These are phyloP conservation scores for Drepana falcataria DNA, from an alignment of 2,888 invertebrate species.

Conservation along the genomic window DNA sequence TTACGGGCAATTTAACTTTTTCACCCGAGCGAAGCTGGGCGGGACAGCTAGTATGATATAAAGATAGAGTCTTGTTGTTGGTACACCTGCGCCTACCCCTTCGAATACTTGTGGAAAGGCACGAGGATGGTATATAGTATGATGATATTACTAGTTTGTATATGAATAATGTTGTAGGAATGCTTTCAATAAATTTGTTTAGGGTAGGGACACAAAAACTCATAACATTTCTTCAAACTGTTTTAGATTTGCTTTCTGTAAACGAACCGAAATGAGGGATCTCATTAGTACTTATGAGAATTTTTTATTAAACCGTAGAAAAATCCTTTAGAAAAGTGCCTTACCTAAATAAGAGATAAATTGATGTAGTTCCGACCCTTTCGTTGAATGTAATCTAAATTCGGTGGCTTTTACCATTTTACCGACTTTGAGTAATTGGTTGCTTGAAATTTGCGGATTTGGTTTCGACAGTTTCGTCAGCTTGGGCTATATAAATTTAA, in stretches of 20 bases:
- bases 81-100: too few relatives aligned
- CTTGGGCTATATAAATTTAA: not conserved
- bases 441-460: conserved; percentile 11
- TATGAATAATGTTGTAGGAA: too few relatives aligned
- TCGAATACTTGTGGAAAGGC: too few relatives aligned
- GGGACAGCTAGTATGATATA: too few relatives aligned
- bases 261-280: not conserved
- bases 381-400: conserved; percentile 9
- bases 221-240: not conserved
- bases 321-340: not conserved
- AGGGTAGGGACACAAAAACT: not conserved
- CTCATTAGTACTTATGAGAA: conserved; percentile 3
- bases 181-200: not conserved
- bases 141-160: too few relatives aligned
- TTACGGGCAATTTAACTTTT: too few relatives aligned
- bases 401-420: conserved; percentile 11
- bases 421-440: conserved; percentile 26
- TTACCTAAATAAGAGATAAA: not conserved
- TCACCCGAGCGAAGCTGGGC: too few relatives aligned
- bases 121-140: too few relatives aligned
- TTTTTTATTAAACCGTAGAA: not conserved
- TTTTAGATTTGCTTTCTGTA: not conserved
- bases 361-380: not conserved
- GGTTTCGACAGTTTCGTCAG: conserved; percentile 6
- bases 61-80: too few relatives aligned